Conservation (phyloP, 2,113 vertebrate genomes). For the Astur gentilis region DNA sequence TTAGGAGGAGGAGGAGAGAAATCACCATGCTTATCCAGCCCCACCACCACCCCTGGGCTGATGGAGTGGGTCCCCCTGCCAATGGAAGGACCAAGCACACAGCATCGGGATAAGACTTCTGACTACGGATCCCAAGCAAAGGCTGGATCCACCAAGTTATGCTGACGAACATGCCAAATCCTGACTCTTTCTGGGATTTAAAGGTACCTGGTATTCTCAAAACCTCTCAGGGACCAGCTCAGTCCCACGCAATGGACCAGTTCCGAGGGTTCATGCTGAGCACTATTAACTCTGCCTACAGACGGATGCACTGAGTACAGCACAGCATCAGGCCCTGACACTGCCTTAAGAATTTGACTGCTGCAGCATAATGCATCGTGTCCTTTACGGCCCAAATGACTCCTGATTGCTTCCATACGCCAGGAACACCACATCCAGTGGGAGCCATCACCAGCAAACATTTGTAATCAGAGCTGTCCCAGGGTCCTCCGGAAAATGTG, state of each 20-base stretch:
- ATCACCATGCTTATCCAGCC: background rate
- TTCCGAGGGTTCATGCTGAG: background rate
- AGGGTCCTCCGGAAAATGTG: background rate
- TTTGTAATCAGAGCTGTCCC: slow-evolving; percentile 42
- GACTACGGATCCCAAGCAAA: background rate
- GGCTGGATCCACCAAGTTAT: background rate
- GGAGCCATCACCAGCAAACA: slow-evolving; percentile 13
- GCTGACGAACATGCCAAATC: background rate
- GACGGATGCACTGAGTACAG: background rate
- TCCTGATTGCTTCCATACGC: slow-evolving; percentile 57
- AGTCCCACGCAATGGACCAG: background rate
- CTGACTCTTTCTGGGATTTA: background rate
- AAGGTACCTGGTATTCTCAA: background rate
- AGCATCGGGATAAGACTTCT: background rate
- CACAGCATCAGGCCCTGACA: background rate
- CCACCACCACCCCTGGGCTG: background rate
- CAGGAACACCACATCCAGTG: background rate
- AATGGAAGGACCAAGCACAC: rapidly evolving
- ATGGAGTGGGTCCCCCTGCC: background rate
- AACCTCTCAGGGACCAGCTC: background rate
- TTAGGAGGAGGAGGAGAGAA: background rate
- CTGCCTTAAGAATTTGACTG: background rate
- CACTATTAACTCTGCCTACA: background rate
- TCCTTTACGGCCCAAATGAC: background rate
- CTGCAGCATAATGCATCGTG: background rate